Base-by-base conservation (phyloP, 2,888 invertebrate genomes). In the Epinotia nisella region DNA sequence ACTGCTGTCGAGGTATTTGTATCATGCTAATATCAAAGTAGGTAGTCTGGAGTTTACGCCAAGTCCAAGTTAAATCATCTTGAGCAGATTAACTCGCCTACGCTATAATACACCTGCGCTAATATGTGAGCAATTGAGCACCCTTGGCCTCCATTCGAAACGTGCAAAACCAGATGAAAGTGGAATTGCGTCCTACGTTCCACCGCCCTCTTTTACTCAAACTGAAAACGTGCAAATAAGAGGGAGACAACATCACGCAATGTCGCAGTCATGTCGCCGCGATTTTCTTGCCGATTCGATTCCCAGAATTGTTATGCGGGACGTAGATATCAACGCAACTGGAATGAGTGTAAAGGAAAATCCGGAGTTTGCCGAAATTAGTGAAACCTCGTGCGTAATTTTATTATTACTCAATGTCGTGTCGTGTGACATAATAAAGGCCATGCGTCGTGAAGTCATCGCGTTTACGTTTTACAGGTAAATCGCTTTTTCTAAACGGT, bases 341-440 rank as follows among this genome's bases (percentile, higher is more conserved):
- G 19, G 29, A 61, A 66, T 41, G 35, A 67, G 55, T 11, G 10
- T 41, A 53, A 39, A 56, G 66, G 66, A 66, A 66, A 66, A 66
- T 66, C 66, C 66, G 66, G 65, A 55, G 19, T 41, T 66, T 24
- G 39, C 2, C 41, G 41, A 66, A 56, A 56, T 66, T 21, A 21
- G 51, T 55, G 10, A 51, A 53, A 66, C 66, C 21, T 56, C 66
- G 66, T 24, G 41, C 41, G 66, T 66, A 56, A 66, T 66, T 39
- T 65, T 39, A 24, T 66, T 66, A 55, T 66, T 66, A 56, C 66
- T 56, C 55, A 55, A 66, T 56, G 9, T 5, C n/a, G 66, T 56
- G 9, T 5, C n/a, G 66, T 41, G 41, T 66, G 66, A 41, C 66
- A 66, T 66, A 66, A 66, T 66, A 41, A 56, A 66, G 66, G 66